Evolutionary conservation across 2,113 vertebrate species (phyloP), one percentile per base, ranked within the genome.

Genomic region (Platichthys stellatus): DNA sequence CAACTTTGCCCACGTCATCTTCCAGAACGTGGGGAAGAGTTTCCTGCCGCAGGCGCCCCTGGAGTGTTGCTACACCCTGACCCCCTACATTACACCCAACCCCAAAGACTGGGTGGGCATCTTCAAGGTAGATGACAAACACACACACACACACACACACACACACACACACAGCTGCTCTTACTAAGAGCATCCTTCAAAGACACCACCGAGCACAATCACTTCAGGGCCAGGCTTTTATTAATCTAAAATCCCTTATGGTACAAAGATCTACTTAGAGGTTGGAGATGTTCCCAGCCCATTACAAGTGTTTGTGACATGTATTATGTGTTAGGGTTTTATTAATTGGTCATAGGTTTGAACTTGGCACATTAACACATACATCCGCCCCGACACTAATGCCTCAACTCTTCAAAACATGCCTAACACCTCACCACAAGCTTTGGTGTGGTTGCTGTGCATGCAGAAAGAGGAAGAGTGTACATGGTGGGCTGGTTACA

Each of bases 71-170:
- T 99, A 98, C 67, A 99, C 96, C 64, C 92, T 99, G 89, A 99
- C 98, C 72, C 92, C 96, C 12, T 96, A 96, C 92, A 96, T 99
- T 72, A 93, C 93, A 57, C 97, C 97, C 78, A 95, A 99, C 90
- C 95, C 95, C 56, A 98, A 99, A 91, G 98, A 99, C 86, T 99
- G 97, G 98, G 97, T 99, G 93, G 97, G 98, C 90, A 98, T 99
- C 92, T 99, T 99, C 88, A 99, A 98, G 97, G 98, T 99, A 94
- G 21, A 47, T 28, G 54, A 62, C 15, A 14, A 6, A 20, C 54
- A 6, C 13, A 24, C 54, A 4, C 40, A 49, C 13, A 35, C 57
- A 35, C 59, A 54, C 5, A 35, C 57, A 35, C 59, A 54, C 5
- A 54, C 21, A 47, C 65, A 26, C 63, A 58, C 63, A 58, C 21